Evolutionary conservation across 2,113 vertebrate species (phyloP).

Genomic region (Callaeas wilsoni): DNA sequence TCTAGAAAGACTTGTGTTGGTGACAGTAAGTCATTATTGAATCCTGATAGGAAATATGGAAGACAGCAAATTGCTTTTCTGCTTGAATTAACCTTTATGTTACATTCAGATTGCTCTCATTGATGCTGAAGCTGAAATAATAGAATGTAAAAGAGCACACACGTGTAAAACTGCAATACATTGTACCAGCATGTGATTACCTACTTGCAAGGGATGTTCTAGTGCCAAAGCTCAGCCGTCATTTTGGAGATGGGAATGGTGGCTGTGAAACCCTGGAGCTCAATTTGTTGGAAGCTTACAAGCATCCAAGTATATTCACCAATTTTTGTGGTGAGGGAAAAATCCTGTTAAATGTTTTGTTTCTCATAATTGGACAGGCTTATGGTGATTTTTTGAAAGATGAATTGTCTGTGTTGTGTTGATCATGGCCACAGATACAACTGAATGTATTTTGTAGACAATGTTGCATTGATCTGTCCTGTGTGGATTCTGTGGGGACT

Average conservation of each 20-base stretch:
- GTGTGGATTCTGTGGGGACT: not conserved
- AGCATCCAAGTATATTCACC: not conserved
- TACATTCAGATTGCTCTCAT: not conserved
- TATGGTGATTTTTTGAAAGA: not conserved
- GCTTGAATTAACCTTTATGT: not conserved
- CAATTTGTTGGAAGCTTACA: not conserved
- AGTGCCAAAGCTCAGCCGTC: not conserved
- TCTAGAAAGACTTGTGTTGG: not conserved
- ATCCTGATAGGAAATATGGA: not conserved
- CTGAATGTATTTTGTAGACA: not conserved
- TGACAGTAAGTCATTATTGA: not conserved
- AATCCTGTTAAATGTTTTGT: not conserved
- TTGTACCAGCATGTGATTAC: not conserved
- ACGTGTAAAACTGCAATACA: not conserved
- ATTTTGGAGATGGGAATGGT: not conserved
- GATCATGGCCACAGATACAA: not conserved
- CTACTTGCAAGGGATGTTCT: not conserved
- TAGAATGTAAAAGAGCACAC: not conserved
- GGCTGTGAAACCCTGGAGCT: not conserved
- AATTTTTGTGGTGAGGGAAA: not conserved
- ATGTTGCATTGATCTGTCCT: not conserved
- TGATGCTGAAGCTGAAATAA: not conserved
- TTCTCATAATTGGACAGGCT: not conserved
- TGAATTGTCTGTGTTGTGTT: not conserved
- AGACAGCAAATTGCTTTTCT: not conserved